Evolutionary conservation across 2,888 invertebrate species (phyloP), one percentile per base, ranked within the genome.

Genomic region (Frankliniella intonsa): DNA sequence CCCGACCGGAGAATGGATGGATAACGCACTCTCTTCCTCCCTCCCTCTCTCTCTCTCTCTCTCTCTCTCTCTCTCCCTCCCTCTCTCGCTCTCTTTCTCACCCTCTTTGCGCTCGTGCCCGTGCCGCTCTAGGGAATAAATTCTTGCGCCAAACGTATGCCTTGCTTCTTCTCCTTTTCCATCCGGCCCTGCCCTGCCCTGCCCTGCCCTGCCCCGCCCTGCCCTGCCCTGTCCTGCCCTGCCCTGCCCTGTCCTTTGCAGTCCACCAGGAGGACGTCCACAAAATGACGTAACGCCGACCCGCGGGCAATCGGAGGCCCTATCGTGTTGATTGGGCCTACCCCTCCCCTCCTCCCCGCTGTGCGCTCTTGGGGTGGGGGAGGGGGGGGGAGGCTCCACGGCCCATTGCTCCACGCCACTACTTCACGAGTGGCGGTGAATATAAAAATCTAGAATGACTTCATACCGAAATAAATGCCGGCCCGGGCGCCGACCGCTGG

Each of bases 391-490:
- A 19, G 55, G 17, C 14, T n/a, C 69, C 69, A 0, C 69, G 22
- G 69, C 69, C 55, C 55, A 14, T 19, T 55, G 55, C 55, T 19
- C 55, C 55, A 19, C 55, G 14, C 11, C 55, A 19, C 55, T 19
- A 22, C 69, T 76, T 76, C 22, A 76, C 62, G 62, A 62, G 17
- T 62, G 62, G 62, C 62, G 69, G 22, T 22, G 69, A 76, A 76
- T 76, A 76, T 76, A 76, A 76, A 76, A 76, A n/a, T 76, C 25
- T 12, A 76, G 69, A 76, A 76, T 76, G 69, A 76, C 22, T 76
- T 76, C 69, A 76, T 76, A 76, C 69, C 69, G 69, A 76, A 76
- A 76, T 76, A 76, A 76, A 76, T 76, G 69, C 69, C 22, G 62
- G 14, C 62, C 62, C 38, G 38, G 38, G 5, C 38, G 38, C 38